These are phyloP conservation scores for Hylyphantes graminicola DNA, from an alignment of 1,140 invertebrate genomes.

Conservation along the genomic window DNA sequence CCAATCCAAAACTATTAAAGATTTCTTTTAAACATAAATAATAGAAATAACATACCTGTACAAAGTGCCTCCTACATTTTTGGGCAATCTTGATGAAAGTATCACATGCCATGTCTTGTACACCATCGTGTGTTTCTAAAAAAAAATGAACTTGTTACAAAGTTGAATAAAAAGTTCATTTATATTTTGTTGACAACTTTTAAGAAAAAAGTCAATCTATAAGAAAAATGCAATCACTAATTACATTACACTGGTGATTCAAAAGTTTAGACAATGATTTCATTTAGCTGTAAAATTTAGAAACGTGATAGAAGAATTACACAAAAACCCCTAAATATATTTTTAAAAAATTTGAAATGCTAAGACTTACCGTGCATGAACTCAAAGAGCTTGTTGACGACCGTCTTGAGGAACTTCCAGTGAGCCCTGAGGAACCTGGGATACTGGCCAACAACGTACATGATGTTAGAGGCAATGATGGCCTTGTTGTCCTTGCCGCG, in stretches of 20 bases:
- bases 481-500: slow-evolving; percentile 99
- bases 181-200: no score
- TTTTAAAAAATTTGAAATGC: no score
- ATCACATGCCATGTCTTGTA: slow-evolving; percentile 99
- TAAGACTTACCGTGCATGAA: slow-evolving; percentile 94
- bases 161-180: no score
- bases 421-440: slow-evolving; percentile 98
- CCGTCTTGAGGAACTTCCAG: slow-evolving; percentile 99
- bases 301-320: no score
- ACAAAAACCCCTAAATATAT: no score
- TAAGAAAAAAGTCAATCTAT: not conserved
- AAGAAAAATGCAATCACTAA: no score
- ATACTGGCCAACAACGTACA: slow-evolving; percentile 99
- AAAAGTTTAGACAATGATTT: no score
- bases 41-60: slow-evolving; percentile 68
- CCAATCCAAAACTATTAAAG: not conserved
- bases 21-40: not conserved
- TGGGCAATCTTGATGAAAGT: slow-evolving; percentile 99
- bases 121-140: slow-evolving; percentile 98
- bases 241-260: no score
- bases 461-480: slow-evolving; percentile 99
- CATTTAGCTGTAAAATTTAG: no score
- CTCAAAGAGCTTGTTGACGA: slow-evolving; percentile 99
- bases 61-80: slow-evolving; percentile 98
- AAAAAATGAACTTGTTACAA: slow-evolving; percentile 60